A percentile compares a stretch with the other conserved stretches of the same genome.
phyloP scores from a whole-genome alignment of 2,888 invertebrate genomes.

The Drosophila colorata region DNA sequence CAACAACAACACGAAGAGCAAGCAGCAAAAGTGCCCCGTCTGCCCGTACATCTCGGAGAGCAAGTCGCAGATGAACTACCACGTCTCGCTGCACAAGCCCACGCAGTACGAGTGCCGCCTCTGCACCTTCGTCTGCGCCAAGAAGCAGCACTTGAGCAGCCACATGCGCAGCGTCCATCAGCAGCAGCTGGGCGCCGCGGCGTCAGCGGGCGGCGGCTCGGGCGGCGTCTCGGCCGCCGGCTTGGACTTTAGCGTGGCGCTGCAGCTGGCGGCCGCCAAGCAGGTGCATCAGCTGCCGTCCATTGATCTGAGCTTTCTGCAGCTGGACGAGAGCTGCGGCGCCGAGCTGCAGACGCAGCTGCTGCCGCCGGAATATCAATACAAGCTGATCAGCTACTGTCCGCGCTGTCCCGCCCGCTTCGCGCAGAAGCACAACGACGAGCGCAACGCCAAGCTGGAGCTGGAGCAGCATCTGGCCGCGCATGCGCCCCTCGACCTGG shows the following conservation, averaged over 20 bases:
- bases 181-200: conserved; percentile 47
- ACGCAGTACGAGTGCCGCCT: conserved; percentile 89
- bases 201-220: conserved; percentile 7
- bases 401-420: conserved; percentile 92
- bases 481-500: conserved; percentile 54
- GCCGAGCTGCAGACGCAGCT: conserved; percentile 26
- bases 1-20: conserved; percentile 83
- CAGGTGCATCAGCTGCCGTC: conserved; percentile 81
- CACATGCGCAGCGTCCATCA: conserved; percentile 89
- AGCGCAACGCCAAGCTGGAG: conserved; percentile 89
- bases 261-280: conserved; percentile 79
- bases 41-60: conserved; percentile 95
- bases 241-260: conserved; percentile 73
- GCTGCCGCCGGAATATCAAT: conserved; percentile 76
- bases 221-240: conserved; percentile 30
- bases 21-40: conserved; percentile 91
- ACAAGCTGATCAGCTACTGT: conserved; percentile 89
- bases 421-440: conserved; percentile 86
- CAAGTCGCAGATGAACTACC: conserved; percentile 94
- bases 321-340: conserved; percentile 42
- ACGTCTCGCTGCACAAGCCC: conserved; percentile 92
- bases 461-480: conserved; percentile 89
- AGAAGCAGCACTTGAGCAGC: conserved; percentile 92
- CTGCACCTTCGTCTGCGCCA: conserved; percentile 93
- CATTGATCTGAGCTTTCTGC: conserved; percentile 77